A percentile compares a stretch with the other conserved stretches of the same genome.
These are phyloP conservation scores for Ectemnius lituratus DNA, from an alignment of 2,888 invertebrate genomes.

Conservation along the genomic window DNA sequence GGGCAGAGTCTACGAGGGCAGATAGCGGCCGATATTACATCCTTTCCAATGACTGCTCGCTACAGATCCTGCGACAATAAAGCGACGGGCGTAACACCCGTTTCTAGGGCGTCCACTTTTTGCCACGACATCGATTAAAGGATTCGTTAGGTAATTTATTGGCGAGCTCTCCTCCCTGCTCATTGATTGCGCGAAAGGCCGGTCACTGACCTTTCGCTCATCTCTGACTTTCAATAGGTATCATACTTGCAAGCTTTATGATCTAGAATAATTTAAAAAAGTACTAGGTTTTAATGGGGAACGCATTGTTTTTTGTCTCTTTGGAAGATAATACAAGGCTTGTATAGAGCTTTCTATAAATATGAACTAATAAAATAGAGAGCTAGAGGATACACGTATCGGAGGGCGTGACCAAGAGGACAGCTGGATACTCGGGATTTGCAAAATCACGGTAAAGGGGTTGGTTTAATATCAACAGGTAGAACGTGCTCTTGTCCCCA, in stretches of 20 bases:
- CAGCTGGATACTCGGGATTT: conserved; percentile 69
- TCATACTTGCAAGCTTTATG: too few species aligned
- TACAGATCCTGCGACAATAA: conserved; percentile 11
- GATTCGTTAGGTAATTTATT: too few species aligned
- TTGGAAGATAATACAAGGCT: too few species aligned
- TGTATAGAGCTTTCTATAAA: conserved; percentile 8
- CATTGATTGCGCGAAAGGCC: neutral
- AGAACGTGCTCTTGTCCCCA: conserved; percentile 64
- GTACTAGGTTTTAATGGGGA: too few species aligned
- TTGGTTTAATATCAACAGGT: conserved; percentile 77
- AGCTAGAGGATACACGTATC: conserved; percentile 7
- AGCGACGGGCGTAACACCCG: too few species aligned
- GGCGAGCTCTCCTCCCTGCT: too few species aligned
- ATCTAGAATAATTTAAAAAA: too few species aligned
- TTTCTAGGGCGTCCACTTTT: too few species aligned
- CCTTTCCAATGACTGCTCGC: conserved; percentile 49
- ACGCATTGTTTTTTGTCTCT: too few species aligned
- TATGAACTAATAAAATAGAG: neutral
- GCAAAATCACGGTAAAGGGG: conserved; percentile 74
- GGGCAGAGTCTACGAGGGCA: conserved; percentile 34
- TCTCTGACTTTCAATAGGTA: too few species aligned
- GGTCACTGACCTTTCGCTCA: too few species aligned
- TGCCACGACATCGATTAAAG: too few species aligned
- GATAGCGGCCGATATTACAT: conserved; percentile 64
- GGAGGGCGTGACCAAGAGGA: conserved; percentile 69